Conservation (phyloP, 2,888 invertebrate genomes). For the Melanchra persicariae region DNA sequence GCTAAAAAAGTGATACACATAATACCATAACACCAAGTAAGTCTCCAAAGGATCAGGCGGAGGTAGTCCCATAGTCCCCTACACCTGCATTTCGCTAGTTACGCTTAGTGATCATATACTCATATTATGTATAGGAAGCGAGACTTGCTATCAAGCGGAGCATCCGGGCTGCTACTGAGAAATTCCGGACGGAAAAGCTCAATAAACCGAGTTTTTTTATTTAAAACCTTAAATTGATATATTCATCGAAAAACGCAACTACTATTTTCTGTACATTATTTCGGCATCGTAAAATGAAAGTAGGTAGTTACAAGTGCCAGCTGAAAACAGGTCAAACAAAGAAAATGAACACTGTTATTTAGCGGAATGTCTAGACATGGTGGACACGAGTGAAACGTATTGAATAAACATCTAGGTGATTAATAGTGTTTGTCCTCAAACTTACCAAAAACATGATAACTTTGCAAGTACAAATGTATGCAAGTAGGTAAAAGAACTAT, state of each 20-base stretch:
- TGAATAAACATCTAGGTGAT: not conserved
- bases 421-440: not conserved
- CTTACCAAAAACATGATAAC: not conserved
- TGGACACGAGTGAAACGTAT: not conserved
- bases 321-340: conserved; percentile 7
- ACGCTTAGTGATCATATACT: too few relatives aligned
- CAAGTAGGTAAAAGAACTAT: not conserved
- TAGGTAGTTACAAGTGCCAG: not conserved
- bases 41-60: too few relatives aligned
- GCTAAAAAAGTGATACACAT: too few relatives aligned
- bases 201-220: too few relatives aligned
- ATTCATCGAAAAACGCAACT: too few relatives aligned
- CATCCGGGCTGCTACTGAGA: not conserved
- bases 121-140: too few relatives aligned
- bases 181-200: too few relatives aligned
- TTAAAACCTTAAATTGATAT: too few relatives aligned
- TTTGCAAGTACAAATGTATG: conserved; percentile 1
- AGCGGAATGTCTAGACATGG: not conserved
- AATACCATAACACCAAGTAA: too few relatives aligned
- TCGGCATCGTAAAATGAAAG: not conserved
- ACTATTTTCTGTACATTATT: not conserved
- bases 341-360: not conserved
- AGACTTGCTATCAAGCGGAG: not conserved
- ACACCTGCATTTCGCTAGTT: too few relatives aligned
- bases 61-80: too few relatives aligned